phyloP scores from a whole-genome alignment of 2,113 vertebrate species.

The Leptobrachium ailaonicum region DNA sequence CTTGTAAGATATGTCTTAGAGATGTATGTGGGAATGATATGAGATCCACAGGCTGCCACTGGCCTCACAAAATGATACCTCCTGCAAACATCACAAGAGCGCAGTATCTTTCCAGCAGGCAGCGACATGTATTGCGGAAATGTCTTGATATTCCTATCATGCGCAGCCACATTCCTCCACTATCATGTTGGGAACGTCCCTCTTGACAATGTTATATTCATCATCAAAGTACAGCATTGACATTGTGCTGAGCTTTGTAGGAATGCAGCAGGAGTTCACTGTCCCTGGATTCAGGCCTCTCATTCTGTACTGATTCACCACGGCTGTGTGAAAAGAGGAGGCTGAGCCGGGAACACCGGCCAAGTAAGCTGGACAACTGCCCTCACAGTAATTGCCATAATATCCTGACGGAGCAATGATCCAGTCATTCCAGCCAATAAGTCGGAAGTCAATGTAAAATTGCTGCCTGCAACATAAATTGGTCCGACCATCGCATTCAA shows the following conservation, averaged over 20 bases:
- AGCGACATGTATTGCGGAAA: constrained; percentile 63
- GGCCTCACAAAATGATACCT: constrained; percentile 59
- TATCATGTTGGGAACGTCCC: constrained; percentile 98
- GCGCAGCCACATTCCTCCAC: constrained; percentile 99
- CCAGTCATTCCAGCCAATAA: constrained; percentile 99
- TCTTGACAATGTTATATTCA: constrained; percentile 98
- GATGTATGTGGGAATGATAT: not conserved
- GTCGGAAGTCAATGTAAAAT: constrained; percentile 98
- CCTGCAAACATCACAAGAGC: constrained; percentile 50
- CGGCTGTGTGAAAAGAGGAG: constrained; percentile 96
- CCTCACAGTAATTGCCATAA: constrained; percentile 98
- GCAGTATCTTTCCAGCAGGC: constrained; percentile 57
- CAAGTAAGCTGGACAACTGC: constrained; percentile 97
- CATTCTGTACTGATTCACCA: constrained; percentile 98
- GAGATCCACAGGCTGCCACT: constrained; percentile 64
- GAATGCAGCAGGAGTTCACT: constrained; percentile 98
- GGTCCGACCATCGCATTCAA: constrained; percentile 93
- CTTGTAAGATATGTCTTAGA: constrained; percentile 16
- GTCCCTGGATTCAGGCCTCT: constrained; percentile 93
- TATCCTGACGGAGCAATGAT: constrained; percentile 98
- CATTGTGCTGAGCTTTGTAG: constrained; percentile 98
- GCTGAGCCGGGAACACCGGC: constrained; percentile 92
- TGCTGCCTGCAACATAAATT: constrained; percentile 97
- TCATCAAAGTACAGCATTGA: constrained; percentile 99
- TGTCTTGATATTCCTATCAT: constrained; percentile 67